Evolutionary conservation across 2,888 invertebrate genomes (phyloP).

Genomic region (Sipha maydis): DNA sequence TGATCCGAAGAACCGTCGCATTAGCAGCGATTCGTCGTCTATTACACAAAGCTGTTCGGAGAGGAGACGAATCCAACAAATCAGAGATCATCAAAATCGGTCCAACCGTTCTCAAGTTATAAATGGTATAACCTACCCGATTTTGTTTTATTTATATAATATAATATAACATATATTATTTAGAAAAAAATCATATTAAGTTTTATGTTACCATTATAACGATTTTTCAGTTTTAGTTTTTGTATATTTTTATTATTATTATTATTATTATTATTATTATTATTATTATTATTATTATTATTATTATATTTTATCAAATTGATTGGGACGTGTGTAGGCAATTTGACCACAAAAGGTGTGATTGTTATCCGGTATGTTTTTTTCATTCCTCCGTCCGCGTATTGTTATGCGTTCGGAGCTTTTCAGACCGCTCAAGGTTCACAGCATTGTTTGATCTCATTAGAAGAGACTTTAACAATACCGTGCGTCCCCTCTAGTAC

Average conservation of each 20-base stretch:
- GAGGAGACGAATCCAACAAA: too few species aligned
- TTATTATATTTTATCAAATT: conserved; percentile 15
- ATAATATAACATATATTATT: conserved; percentile 22
- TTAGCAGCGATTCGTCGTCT: too few species aligned
- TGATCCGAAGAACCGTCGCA: too few species aligned
- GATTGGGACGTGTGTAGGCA: conserved; percentile 46
- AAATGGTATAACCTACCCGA: too few species aligned
- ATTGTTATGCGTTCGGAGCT: conserved; percentile 53
- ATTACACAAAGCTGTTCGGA: too few species aligned
- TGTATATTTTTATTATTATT: background rate
- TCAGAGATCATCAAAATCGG: too few species aligned
- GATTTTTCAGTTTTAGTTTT: background rate
- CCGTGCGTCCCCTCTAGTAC: conserved; percentile 30
- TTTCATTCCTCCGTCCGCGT: background rate
- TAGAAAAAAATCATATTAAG: conserved; percentile 40
- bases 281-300: background rate
- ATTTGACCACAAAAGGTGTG: conserved; percentile 60
- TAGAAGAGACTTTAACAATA: conserved; percentile 62
- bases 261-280: background rate
- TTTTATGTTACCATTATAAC: background rate
- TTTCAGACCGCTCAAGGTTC: conserved; percentile 60
- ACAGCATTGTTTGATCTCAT: conserved; percentile 62
- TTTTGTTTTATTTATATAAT: too few species aligned
- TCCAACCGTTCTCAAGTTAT: too few species aligned
- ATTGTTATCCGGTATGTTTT: conserved; percentile 49